Evolutionary conservation across 2,888 invertebrate species (phyloP).

Genomic region (Amblyteles armatorius): DNA sequence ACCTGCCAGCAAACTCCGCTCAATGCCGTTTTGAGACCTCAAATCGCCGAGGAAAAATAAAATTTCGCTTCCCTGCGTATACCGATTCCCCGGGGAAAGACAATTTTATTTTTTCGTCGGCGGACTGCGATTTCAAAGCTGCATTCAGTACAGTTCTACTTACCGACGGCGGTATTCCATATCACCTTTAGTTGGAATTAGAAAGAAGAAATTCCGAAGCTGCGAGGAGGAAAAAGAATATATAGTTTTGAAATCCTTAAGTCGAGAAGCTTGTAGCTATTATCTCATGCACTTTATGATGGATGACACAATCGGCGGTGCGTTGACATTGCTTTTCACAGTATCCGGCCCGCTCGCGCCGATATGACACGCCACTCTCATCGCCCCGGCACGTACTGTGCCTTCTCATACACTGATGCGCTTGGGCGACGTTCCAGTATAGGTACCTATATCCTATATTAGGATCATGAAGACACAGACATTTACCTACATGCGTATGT

Average conservation of each 20-base stretch:
- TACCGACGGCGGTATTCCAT: too few species aligned
- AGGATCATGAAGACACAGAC: too few species aligned
- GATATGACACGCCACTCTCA: slow-evolving; percentile 41
- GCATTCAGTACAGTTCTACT: too few species aligned
- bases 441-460: neutral
- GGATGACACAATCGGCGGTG: slow-evolving; percentile 78
- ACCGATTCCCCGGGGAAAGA: too few species aligned
- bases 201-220: too few species aligned
- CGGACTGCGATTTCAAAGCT: too few species aligned
- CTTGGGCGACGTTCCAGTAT: slow-evolving; percentile 18
- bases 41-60: too few species aligned
- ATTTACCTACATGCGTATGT: neutral
- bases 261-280: slow-evolving; percentile 57
- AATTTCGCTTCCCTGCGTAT: too few species aligned
- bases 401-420: slow-evolving; percentile 32
- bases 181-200: too few species aligned
- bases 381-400: slow-evolving; percentile 41
- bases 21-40: too few species aligned
- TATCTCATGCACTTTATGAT: slow-evolving; percentile 76
- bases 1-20: too few species aligned
- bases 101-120: too few species aligned
- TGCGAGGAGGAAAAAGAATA: neutral
- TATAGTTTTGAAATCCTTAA: slow-evolving; percentile 6
- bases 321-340: slow-evolving; percentile 78
- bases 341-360: slow-evolving; percentile 69